Conservation (phyloP, 92 coral and sea anemone genomes). For the Porites rus region DNA sequence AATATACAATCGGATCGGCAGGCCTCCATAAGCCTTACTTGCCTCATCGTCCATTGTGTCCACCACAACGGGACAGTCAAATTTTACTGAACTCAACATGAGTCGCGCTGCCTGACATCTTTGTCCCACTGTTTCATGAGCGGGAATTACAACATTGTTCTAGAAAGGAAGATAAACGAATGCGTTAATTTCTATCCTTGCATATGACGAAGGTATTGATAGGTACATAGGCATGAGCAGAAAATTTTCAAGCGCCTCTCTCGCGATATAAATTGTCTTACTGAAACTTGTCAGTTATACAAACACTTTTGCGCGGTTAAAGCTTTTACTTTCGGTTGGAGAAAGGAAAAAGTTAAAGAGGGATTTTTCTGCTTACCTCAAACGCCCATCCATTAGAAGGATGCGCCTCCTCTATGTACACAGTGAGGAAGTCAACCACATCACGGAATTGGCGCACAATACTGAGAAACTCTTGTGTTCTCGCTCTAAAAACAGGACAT, state of each 20-base stretch:
- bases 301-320: too few species aligned
- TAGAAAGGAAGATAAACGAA: background rate
- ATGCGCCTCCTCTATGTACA: conserved; percentile 90
- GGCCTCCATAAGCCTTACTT: conserved; percentile 64
- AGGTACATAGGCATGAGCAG: background rate
- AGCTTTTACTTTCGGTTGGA: background rate
- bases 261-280: background rate
- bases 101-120: conserved; percentile 74
- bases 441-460: conserved; percentile 74
- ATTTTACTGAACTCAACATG: conserved; percentile 54
- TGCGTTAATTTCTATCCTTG: background rate
- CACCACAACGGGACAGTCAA: conserved; percentile 64
- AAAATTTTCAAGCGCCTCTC: background rate
- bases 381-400: conserved; percentile 87
- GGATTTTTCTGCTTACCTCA: conserved; percentile 62
- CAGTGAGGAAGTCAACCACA: conserved; percentile 80
- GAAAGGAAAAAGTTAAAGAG: background rate
- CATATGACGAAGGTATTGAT: background rate
- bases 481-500: conserved; percentile 96
- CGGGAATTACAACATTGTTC: conserved; percentile 36
- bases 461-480: conserved; percentile 80
- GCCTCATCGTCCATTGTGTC: conserved; percentile 80
- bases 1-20: conserved; percentile 66
- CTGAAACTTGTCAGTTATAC: background rate
- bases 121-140: conserved; percentile 53